Evolutionary conservation across 1,140 invertebrate species (phyloP).

Genomic region (Habropoda laboriosa): DNA sequence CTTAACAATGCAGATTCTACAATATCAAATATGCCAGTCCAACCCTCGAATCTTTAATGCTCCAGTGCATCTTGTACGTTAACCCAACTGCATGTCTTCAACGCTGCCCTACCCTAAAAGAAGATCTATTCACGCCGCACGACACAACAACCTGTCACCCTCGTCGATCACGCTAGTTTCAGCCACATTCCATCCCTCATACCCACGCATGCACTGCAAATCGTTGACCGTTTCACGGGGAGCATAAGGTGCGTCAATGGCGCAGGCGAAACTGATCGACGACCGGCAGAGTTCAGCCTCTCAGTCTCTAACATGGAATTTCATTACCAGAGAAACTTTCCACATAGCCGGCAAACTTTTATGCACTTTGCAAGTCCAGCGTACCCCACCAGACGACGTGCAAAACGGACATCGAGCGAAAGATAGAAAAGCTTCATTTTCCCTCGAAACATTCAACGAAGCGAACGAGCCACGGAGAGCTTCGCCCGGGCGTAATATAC

Average conservation of each 20-base stretch:
- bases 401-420: constrained; percentile 12
- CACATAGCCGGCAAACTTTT: constrained; percentile 16
- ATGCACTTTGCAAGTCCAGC: constrained; percentile 9
- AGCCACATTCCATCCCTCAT: background rate
- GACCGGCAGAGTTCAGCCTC: constrained; percentile 8
- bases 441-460: background rate
- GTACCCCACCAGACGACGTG: background rate
- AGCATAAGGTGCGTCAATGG: background rate
- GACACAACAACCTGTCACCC: background rate
- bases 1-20: too few relatives aligned
- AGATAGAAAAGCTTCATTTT: background rate
- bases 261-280: constrained; percentile 34
- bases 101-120: background rate
- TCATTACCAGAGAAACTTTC: constrained; percentile 31
- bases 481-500: background rate
- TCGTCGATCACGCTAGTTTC: constrained; percentile 24
- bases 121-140: background rate
- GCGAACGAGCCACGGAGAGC: background rate
- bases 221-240: background rate
- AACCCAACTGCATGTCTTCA: background rate
- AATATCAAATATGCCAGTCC: too few relatives aligned
- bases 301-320: constrained; percentile 26
- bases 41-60: too few relatives aligned
- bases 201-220: background rate
- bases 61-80: background rate